Evolutionary conservation across 2,113 vertebrate genomes (phyloP).

Genomic region (Pachycephala philippinensis): DNA sequence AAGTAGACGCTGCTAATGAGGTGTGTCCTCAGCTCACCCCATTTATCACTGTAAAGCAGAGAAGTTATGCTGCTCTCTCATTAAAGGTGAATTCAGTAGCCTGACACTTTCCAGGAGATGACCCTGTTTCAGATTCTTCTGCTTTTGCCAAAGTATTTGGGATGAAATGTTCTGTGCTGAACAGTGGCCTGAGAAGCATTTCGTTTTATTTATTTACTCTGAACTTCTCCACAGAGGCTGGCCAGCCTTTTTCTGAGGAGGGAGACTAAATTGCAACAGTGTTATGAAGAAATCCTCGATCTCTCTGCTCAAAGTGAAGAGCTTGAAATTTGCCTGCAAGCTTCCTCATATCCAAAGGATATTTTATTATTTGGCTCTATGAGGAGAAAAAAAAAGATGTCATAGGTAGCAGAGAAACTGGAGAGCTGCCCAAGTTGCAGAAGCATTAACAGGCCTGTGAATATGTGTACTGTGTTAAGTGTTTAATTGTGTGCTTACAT

Average conservation of each 20-base stretch:
- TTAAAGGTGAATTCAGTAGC: conserved; percentile 27
- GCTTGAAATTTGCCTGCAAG: not conserved
- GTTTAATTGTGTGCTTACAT: not conserved
- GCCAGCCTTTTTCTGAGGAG: not conserved
- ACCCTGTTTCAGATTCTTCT: not conserved
- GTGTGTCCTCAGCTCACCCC: conserved; percentile 23
- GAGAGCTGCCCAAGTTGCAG: not conserved
- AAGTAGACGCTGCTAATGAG: not conserved
- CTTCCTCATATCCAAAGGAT: not conserved
- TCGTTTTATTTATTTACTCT: not conserved
- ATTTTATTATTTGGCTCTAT: not conserved
- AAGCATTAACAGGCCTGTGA: not conserved
- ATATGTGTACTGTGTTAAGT: not conserved
- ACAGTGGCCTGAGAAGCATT: not conserved
- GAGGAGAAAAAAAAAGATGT: not conserved
- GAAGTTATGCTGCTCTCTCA: not conserved
- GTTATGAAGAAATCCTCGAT: not conserved
- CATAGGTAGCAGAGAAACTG: not conserved
- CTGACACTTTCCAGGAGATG: conserved; percentile 21
- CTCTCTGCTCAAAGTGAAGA: not conserved
- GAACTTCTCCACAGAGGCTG: not conserved
- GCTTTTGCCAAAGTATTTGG: not conserved
- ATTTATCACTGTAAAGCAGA: not conserved
- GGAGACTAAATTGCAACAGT: not conserved
- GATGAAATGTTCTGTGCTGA: conserved; percentile 26